phyloP scores from a whole-genome alignment of 1,140 invertebrate genomes.

The Aphis craccivora region DNA sequence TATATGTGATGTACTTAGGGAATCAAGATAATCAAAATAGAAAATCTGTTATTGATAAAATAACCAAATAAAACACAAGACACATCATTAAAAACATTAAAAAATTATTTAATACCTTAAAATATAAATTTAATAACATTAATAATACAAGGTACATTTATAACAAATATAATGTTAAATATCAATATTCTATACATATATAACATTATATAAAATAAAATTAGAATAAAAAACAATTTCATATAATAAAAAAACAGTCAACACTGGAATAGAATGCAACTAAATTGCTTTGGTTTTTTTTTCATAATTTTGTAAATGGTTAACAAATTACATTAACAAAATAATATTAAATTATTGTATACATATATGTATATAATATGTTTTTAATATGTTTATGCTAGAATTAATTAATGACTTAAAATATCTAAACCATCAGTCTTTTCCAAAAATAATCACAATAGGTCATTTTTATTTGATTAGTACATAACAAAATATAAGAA shows the following conservation, averaged over 20 bases:
- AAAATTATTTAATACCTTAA: neutral
- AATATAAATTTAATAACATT: neutral
- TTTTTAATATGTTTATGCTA: neutral
- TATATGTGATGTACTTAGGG: neutral
- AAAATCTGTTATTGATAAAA: neutral
- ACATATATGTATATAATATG: neutral
- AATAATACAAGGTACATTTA: neutral
- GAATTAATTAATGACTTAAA: constrained; percentile 19
- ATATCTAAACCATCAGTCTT: constrained; percentile 40
- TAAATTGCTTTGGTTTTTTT: constrained; percentile 47
- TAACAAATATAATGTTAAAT: neutral
- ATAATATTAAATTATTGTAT: neutral
- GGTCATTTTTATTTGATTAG: constrained; percentile 4
- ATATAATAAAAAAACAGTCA: neutral
- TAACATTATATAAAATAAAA: neutral
- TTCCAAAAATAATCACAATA: constrained; percentile 28
- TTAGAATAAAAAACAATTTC: constrained; percentile 27
- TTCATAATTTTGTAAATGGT: neutral
- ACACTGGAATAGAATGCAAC: constrained; percentile 7
- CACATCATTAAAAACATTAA: neutral
- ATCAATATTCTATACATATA: neutral
- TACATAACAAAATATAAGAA: neutral
- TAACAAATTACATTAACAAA: neutral
- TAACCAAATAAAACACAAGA: neutral
- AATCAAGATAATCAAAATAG: neutral